A percentile compares a stretch with the other conserved stretches of the same genome.
Evolutionary conservation across 2,113 vertebrate species (phyloP).

Genomic region (Collichthys lucidus): DNA sequence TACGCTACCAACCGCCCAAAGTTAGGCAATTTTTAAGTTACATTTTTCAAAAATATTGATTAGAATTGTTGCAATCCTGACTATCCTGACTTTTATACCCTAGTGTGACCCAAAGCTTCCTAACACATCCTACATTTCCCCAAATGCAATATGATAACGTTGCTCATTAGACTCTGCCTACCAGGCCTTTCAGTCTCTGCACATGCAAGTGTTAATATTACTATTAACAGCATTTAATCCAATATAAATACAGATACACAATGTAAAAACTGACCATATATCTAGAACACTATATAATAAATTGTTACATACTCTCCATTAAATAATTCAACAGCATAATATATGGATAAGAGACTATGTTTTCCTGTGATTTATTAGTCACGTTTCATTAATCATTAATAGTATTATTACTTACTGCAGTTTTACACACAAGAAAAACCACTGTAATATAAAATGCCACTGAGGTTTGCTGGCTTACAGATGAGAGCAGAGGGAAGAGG

Average conservation of each 20-base stretch:
- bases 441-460: slow-evolving; percentile 51
- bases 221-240: no score
- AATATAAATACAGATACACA: neutral
- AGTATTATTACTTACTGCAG: slow-evolving; percentile 59
- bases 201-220: no score
- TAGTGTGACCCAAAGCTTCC: neutral
- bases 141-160: neutral
- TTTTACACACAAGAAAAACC: slow-evolving; percentile 63
- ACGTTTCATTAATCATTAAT: slow-evolving; percentile 59
- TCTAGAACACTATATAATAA: neutral
- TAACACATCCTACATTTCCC: slow-evolving; percentile 16
- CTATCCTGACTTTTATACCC: slow-evolving; percentile 16
- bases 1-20: no score
- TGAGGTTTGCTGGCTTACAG: slow-evolving; percentile 58
- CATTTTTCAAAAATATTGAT: slow-evolving; percentile 4
- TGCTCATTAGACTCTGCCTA: neutral
- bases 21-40: neutral
- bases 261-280: neutral
- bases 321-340: slow-evolving; percentile 21
- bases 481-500: slow-evolving; percentile 70
- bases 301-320: neutral
- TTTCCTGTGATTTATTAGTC: slow-evolving; percentile 46
- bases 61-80: neutral
- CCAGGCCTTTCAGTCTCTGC: neutral
- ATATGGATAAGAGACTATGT: slow-evolving; percentile 27